Conservation (phyloP, 2,888 invertebrate genomes). For the Drosophila ochracea region DNA sequence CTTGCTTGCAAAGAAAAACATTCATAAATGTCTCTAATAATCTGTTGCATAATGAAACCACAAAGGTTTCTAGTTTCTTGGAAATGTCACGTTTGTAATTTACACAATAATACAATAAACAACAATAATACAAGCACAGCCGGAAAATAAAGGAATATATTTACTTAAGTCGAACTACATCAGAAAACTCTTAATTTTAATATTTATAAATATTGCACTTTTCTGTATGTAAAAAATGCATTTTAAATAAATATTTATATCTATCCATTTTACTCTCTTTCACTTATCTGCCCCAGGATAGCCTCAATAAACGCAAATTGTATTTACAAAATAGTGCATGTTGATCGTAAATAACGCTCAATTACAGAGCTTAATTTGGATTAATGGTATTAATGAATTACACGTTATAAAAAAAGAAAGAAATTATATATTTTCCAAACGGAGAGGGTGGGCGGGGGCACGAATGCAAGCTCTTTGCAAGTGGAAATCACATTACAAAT, state of each 20-base stretch:
- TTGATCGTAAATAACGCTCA: constrained; percentile 29
- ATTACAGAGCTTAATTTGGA: constrained; percentile 60
- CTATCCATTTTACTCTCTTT: background rate
- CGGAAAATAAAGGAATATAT: background rate
- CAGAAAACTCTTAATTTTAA: background rate
- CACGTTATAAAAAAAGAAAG: constrained; percentile 63
- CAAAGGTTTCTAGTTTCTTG: constrained; percentile 10
- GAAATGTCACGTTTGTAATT: background rate
- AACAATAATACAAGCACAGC: background rate
- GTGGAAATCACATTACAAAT: constrained; percentile 50
- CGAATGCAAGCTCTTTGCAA: background rate
- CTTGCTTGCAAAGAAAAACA: constrained; percentile 9
- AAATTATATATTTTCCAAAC: constrained; percentile 48
- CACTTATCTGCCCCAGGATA: background rate
- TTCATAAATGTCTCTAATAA: background rate
- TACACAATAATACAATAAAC: background rate
- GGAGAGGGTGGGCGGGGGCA: background rate
- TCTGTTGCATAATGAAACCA: constrained; percentile 16
- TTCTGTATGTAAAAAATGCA: background rate
- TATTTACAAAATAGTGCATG: constrained; percentile 5
- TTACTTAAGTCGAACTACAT: background rate
- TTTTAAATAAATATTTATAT: background rate
- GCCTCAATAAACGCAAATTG: background rate
- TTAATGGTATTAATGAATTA: constrained; percentile 67
- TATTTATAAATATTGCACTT: background rate